A percentile compares a stretch with the other conserved stretches of the same genome.
These are phyloP conservation scores for Diploscapter pachys DNA, from an alignment of 1,140 invertebrate genomes.

Conservation along the genomic window DNA sequence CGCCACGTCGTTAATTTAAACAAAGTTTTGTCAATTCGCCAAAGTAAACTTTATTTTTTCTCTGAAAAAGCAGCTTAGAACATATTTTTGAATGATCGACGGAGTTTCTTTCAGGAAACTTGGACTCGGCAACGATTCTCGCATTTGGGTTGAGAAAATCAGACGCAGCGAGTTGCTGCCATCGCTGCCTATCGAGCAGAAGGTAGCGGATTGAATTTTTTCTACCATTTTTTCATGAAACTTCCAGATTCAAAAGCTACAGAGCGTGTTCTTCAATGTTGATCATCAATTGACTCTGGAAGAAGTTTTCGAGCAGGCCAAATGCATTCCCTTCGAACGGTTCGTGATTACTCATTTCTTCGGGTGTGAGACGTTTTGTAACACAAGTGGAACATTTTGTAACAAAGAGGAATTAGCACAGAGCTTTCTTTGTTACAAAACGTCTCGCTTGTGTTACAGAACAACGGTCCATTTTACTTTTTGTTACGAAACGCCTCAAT, in stretches of 20 bases:
- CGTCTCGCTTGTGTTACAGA: neutral
- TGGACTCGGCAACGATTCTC: slow-evolving; percentile 47
- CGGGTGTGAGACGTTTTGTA: neutral
- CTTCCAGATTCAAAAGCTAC: slow-evolving; percentile 6
- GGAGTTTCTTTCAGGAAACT: slow-evolving; percentile 42
- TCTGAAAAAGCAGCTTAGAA: neutral
- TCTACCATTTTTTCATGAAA: neutral
- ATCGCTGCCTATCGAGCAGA: slow-evolving; percentile 42
- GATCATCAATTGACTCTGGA: slow-evolving; percentile 39
- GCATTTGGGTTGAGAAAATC: slow-evolving; percentile 55
- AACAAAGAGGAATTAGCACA: too few species aligned
- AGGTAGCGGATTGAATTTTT: slow-evolving; percentile 28
- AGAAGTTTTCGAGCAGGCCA: slow-evolving; percentile 47
- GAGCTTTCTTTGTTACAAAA: too few species aligned
- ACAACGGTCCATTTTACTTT: neutral
- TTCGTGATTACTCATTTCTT: neutral
- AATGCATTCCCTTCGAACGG: slow-evolving; percentile 51
- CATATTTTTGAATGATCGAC: neutral
- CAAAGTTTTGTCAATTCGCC: neutral
- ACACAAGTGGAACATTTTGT: too few species aligned
- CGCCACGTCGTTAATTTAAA: too few species aligned
- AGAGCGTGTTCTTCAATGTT: slow-evolving; percentile 23
- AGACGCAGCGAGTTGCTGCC: slow-evolving; percentile 51
- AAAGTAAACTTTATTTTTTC: neutral
- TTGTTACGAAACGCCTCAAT: neutral